phyloP scores from a whole-genome alignment of 1,140 invertebrate species.

The Drosophila tsacasi region DNA sequence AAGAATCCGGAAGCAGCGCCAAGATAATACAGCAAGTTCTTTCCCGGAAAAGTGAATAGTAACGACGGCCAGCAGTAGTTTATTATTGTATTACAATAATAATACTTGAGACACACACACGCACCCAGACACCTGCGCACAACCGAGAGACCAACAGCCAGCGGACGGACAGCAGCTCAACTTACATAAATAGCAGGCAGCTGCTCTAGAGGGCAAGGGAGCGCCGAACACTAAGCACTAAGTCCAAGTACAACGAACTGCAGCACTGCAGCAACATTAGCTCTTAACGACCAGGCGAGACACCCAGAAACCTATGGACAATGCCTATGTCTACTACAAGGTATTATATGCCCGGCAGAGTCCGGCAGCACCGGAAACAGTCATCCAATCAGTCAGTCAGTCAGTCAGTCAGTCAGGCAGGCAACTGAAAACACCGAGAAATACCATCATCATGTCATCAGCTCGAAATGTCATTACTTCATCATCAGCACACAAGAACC shows the following conservation, averaged over 20 bases:
- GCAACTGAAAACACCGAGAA: conserved; percentile 33
- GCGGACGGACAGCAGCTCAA: conserved; percentile 56
- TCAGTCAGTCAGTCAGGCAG: conserved; percentile 25
- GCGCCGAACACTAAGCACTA: conserved; percentile 35
- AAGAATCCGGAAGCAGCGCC: conserved; percentile 66
- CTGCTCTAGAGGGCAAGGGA: neutral
- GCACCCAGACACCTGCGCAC: conserved; percentile 55
- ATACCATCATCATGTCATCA: conserved; percentile 49
- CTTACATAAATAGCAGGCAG: conserved; percentile 76
- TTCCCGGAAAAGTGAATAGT: conserved; percentile 51
- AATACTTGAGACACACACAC: conserved; percentile 24
- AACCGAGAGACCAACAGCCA: conserved; percentile 23
- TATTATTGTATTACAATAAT: conserved; percentile 75
- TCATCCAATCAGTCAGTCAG: conserved; percentile 44
- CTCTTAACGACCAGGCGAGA: conserved; percentile 68
- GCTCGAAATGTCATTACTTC: conserved; percentile 52
- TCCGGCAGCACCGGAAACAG: conserved; percentile 28
- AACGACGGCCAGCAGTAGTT: conserved; percentile 65
- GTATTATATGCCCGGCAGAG: conserved; percentile 70
- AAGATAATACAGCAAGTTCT: conserved; percentile 33
- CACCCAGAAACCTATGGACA: conserved; percentile 83
- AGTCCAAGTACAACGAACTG: conserved; percentile 76
- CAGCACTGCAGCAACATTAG: conserved; percentile 59
- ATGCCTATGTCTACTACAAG: conserved; percentile 85
- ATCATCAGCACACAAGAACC: conserved; percentile 45